phyloP scores from a whole-genome alignment of 2,113 vertebrate species.

The Bubo bubo region DNA sequence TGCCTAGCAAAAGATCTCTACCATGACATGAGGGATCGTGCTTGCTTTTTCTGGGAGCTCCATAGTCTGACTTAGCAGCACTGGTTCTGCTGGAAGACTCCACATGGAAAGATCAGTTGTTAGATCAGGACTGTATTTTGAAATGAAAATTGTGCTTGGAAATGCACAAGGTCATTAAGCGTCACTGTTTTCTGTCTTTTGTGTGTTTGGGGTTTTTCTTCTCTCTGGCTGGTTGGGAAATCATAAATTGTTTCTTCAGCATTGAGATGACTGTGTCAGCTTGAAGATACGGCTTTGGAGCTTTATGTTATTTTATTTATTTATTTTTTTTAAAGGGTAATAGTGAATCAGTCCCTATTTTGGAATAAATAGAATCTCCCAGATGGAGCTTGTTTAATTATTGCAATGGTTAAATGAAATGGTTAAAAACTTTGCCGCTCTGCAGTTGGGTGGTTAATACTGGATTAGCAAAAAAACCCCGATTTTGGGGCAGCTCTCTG shows the following conservation, averaged over 20 bases:
- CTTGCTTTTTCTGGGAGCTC: not conserved
- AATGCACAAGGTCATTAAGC: not conserved
- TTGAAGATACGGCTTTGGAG: not conserved
- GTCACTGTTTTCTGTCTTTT: not conserved
- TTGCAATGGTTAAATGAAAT: not conserved
- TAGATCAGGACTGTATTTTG: not conserved
- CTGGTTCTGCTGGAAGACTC: not conserved
- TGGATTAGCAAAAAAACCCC: not conserved
- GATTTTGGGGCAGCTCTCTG: not conserved
- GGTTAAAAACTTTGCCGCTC: not conserved
- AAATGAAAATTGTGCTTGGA: not conserved
- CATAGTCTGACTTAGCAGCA: not conserved
- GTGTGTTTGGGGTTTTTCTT: not conserved
- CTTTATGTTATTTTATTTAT: not conserved
- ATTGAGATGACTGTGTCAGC: not conserved
- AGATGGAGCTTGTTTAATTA: not conserved
- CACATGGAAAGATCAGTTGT: not conserved
- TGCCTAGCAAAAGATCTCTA: not conserved
- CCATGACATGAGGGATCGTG: not conserved
- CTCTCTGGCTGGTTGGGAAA: not conserved
- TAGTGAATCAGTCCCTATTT: not conserved
- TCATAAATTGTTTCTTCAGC: not conserved
- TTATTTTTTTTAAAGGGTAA: not conserved
- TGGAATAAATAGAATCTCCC: not conserved
- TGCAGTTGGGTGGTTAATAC: not conserved